Base-by-base conservation (phyloP, 2,888 invertebrate species). In the Yponomeuta malinellus region DNA sequence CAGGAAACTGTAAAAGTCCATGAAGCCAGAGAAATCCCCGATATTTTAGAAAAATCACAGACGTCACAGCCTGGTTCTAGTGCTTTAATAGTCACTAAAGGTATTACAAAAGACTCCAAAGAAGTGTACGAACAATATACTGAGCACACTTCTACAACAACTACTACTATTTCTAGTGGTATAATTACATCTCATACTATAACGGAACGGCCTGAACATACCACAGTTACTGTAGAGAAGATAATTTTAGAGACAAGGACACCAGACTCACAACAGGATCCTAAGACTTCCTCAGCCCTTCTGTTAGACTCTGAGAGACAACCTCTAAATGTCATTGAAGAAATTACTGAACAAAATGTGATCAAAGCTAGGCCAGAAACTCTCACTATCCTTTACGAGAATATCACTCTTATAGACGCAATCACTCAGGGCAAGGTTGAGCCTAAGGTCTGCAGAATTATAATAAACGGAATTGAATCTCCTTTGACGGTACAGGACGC, bases 401-500 rank as follows among this genome's bases (percentile, higher is more conserved):
- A 93, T 71, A 85, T 94, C 73, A 85, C 93, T 59, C 82, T 95
- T 71, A 93, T 93, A 70, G 94, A 95, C 78, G 95, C 95, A 0
- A 95, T 95, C 72, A 84, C 92, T 43, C 93, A 94, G 78, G 92
- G 93, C 71, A 93, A 94, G 78, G 95, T 96, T 70, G 94, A 95
- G 75, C 95, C 96, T 72, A 93, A 93, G 78, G 89, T 93, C 33
- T 95, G 95, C 81, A 92, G 93, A 73, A 93, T 96, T 71, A 84
- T 95, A 68, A 87, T 94, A 10, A 93, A 94, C 73, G 93, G 93
- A 8, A 86, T 93, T 68, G 94, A 95, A 78, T 93, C 95, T 69
- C 89, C 94, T 10, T 88, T 94, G 67, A 95, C 94, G 43, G 94
- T 95, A 10, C 94, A 95, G 81, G 95, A 96, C 75, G 95, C 96